Evolutionary conservation across 2,888 invertebrate species (phyloP).

Genomic region (Nudaria mundana): DNA sequence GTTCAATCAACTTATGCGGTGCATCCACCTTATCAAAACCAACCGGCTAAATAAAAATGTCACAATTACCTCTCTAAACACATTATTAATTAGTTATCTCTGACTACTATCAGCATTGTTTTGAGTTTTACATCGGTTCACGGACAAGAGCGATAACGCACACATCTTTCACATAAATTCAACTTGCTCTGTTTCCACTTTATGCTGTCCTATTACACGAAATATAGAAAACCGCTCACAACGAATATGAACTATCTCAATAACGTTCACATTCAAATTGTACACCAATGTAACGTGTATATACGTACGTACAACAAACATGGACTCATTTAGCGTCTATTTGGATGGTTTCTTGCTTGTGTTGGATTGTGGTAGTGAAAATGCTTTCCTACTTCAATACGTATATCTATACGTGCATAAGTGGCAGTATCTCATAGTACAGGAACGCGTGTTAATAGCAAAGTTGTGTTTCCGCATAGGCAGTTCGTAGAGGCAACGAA

Average conservation of each 20-base stretch:
- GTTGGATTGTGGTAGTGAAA: conserved; percentile 55
- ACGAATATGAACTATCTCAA: conserved; percentile 62
- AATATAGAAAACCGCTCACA: conserved; percentile 70
- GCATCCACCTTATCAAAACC: conserved; percentile 67
- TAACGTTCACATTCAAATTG: conserved; percentile 56
- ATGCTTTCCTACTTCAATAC: conserved; percentile 57
- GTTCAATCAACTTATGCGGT: conserved; percentile 67
- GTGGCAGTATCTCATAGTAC: conserved; percentile 76
- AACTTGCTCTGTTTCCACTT: no score
- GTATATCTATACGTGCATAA: conserved; percentile 57
- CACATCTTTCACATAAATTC: conserved; percentile 31
- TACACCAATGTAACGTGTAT: conserved; percentile 56
- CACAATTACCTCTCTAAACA: conserved; percentile 13
- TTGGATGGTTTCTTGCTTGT: conserved; percentile 39
- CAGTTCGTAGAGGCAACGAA: conserved; percentile 69
- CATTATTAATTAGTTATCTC: no score
- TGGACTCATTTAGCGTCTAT: conserved; percentile 45
- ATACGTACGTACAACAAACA: conserved; percentile 46
- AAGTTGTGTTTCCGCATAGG: conserved; percentile 78
- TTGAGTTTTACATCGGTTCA: conserved; percentile 28
- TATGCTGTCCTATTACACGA: conserved; percentile 61
- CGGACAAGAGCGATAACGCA: conserved; percentile 47
- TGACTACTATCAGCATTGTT: conserved; percentile 20
- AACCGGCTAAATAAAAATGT: conserved; percentile 22
- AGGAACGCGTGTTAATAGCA: conserved; percentile 78